Base-by-base conservation (phyloP, 2,888 invertebrate genomes). In the Invenusta paracnida region DNA sequence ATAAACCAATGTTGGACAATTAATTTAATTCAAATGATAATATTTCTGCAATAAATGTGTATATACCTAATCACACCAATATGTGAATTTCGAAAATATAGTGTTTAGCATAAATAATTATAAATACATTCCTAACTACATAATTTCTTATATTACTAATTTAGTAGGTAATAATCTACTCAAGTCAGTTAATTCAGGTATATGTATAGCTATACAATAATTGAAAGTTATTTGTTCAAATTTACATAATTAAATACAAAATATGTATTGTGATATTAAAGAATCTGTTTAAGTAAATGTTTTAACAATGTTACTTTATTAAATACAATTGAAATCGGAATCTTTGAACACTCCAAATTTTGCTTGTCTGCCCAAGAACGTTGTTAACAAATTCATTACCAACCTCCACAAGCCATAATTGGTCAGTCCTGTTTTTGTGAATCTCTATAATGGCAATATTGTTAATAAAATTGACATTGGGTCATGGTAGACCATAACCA, bases 301-400 rank as follows among this genome's bases (percentile, higher is more conserved):
- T 73, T 73, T 5, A 73, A n/a, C 73, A 73, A 73, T 73, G 73
- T 73, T 73, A 73, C 17, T 73, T 23, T 73, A 73, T 73, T 73
- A 73, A 73, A 73, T 73, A 73, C 11, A 5, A 73, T 73, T 73
- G 27, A 73, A 73, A 73, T 73, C 73, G 25, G 73, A 73, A 73
- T 73, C 25, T 73, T 73, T 73, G 17, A 73, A 73, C 73, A 23
- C 23, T 73, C 73, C 73, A 73, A 73, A 73, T 73, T 73, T 73
- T 73, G 23, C 73, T 73, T 73, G 17, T 73, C 73, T 73, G 73
- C 25, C 73, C 25, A 23, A n/a, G 2, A 13, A 2, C 73, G 25
- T n/a, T 73, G 73, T 73, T 73, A 13, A 73, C 73, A 73, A 73
- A 73, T 73, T 73, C 73, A 73, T 73, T 73, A 23, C 73, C 73